phyloP scores from a whole-genome alignment of 2,113 vertebrate species.

The Tupaia chinensis region DNA sequence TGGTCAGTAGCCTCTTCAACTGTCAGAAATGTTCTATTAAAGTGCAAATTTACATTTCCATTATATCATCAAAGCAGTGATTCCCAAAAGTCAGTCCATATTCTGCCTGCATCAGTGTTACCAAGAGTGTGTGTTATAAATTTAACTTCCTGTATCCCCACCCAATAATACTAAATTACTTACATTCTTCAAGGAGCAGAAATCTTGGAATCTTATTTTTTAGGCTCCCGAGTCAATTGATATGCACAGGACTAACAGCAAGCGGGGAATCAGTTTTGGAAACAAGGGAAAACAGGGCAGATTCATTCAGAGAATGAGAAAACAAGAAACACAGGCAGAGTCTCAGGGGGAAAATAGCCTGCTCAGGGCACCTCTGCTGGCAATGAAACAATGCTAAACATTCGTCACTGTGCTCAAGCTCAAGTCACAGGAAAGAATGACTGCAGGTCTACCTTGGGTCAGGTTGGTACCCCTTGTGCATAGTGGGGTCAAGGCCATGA shows the following conservation, averaged over 20 bases:
- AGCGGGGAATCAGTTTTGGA: background rate
- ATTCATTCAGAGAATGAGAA: constrained; percentile 27
- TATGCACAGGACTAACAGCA: constrained; percentile 20
- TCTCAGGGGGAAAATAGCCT: background rate
- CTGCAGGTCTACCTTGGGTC: background rate
- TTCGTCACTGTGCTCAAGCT: background rate
- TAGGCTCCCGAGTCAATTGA: background rate
- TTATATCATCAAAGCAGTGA: background rate
- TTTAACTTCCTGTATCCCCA: background rate
- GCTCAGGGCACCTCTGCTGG: background rate
- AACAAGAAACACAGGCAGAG: background rate
- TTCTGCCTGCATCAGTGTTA: background rate
- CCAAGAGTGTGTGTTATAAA: background rate
- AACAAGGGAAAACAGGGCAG: background rate
- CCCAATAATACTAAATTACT: background rate
- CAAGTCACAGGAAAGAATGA: background rate
- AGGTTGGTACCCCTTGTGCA: background rate
- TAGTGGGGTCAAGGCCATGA: background rate
- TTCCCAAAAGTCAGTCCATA: background rate
- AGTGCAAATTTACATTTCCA: constrained; percentile 24
- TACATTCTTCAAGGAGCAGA: background rate
- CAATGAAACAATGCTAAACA: background rate
- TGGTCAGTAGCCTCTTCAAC: background rate
- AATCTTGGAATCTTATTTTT: constrained; percentile 16
- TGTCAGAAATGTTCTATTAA: constrained; percentile 28